These are phyloP conservation scores for Lasius fuliginosus DNA, from an alignment of 2,888 invertebrate genomes.

Conservation along the genomic window DNA sequence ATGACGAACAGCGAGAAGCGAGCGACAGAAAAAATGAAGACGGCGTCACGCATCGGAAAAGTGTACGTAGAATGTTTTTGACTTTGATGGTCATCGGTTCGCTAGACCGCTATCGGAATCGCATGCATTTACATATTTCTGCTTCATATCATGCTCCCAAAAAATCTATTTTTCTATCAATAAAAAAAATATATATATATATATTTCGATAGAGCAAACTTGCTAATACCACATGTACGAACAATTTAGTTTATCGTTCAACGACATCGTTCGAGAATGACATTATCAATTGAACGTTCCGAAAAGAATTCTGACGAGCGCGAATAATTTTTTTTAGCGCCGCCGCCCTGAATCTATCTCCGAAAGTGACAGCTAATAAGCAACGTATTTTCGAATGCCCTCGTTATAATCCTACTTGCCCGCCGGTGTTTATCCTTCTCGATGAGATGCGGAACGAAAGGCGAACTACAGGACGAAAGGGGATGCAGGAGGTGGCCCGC, in stretches of 20 bases:
- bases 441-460: slow-evolving; percentile 24
- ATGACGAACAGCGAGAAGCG: background rate
- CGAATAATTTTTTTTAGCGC: background rate
- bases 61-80: background rate
- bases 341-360: background rate
- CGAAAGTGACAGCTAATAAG: slow-evolving; percentile 9
- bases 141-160: background rate
- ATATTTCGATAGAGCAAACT: no score
- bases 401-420: slow-evolving; percentile 5
- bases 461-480: background rate
- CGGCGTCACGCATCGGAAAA: background rate
- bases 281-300: no score
- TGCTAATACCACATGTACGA: no score
- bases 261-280: no score
- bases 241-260: no score
- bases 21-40: background rate
- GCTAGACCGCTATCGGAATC: background rate
- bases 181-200: no score
- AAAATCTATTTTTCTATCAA: no score
- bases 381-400: background rate
- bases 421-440: background rate
- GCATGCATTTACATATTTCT: background rate
- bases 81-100: background rate
- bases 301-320: background rate
- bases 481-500: background rate